A percentile compares a stretch with the other conserved stretches of the same genome.
phyloP scores from a whole-genome alignment of 2,888 invertebrate species.

The Alcis repandata region DNA sequence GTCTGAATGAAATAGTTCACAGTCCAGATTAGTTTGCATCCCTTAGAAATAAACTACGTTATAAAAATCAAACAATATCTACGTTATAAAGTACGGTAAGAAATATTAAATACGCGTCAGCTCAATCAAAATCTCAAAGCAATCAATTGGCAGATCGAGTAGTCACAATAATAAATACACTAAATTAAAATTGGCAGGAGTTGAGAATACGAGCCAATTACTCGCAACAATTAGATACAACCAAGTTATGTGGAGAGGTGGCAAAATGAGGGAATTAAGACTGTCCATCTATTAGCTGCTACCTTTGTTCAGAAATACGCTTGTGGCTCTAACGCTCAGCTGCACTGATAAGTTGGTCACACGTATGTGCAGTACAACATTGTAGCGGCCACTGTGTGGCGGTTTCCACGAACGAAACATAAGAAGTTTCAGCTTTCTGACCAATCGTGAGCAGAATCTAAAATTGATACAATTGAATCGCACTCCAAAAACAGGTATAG shows the following conservation, averaged over 20 bases:
- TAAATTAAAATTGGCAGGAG: conserved; percentile 14
- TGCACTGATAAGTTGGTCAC: neutral
- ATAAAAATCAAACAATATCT: no score
- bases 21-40: no score
- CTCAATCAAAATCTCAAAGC: conserved; percentile 2
- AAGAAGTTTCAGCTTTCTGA: conserved; percentile 2
- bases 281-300: neutral
- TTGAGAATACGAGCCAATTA: conserved; percentile 7
- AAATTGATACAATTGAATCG: neutral
- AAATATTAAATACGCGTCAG: no score
- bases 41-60: no score
- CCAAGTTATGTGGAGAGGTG: neutral
- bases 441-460: neutral
- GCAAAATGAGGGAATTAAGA: neutral
- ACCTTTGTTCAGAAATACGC: neutral
- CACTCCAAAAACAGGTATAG: no score
- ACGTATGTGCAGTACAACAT: conserved; percentile 1
- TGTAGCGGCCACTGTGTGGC: conserved; percentile 1
- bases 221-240: neutral
- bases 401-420: conserved; percentile 4
- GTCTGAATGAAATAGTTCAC: no score
- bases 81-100: no score
- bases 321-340: neutral
- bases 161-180: conserved; percentile 2
- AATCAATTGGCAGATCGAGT: neutral